Percentiles rank a stretch among this genome's conserved stretches.
These are phyloP conservation scores for Erebia ligea DNA, from an alignment of 2,888 invertebrate genomes.

Conservation along the genomic window DNA sequence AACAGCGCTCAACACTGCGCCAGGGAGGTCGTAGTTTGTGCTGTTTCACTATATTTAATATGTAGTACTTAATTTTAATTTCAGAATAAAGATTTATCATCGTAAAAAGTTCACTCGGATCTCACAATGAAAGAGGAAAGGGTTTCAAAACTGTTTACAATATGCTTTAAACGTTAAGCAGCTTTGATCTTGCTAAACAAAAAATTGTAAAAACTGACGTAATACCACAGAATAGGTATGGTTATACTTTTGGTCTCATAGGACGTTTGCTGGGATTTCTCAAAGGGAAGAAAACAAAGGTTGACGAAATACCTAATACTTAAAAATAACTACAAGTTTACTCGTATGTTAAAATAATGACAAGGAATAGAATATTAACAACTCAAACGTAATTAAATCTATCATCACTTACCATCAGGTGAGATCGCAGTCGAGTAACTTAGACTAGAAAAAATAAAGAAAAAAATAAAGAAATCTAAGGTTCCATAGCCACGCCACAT, in stretches of 20 bases:
- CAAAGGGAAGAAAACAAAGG: neutral
- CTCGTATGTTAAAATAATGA: neutral
- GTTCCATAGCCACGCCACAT: neutral
- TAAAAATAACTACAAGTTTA: neutral
- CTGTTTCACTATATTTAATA: too few relatives aligned
- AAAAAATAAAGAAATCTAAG: neutral
- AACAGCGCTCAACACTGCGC: too few relatives aligned
- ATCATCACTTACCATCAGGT: too few relatives aligned
- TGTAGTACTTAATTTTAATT: too few relatives aligned
- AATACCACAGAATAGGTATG: too few relatives aligned
- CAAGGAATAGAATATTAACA: too few relatives aligned
- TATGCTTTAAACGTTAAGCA: conserved; percentile 11
- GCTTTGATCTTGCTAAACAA: conserved; percentile 34
- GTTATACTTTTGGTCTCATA: neutral
- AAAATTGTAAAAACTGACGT: conserved; percentile 8
- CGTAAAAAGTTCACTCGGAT: neutral
- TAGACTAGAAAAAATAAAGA: too few relatives aligned
- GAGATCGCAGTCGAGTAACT: too few relatives aligned
- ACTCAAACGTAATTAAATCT: too few relatives aligned
- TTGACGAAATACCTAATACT: neutral
- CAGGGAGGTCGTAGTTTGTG: too few relatives aligned
- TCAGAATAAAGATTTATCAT: neutral
- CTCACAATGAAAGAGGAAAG: neutral
- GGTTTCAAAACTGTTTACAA: conserved; percentile 22
- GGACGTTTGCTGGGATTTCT: neutral